Percentiles rank a stretch among this genome's conserved stretches.
Conservation (phyloP, 2,888 invertebrate species). For the Ormyrus pomaceus region DNA sequence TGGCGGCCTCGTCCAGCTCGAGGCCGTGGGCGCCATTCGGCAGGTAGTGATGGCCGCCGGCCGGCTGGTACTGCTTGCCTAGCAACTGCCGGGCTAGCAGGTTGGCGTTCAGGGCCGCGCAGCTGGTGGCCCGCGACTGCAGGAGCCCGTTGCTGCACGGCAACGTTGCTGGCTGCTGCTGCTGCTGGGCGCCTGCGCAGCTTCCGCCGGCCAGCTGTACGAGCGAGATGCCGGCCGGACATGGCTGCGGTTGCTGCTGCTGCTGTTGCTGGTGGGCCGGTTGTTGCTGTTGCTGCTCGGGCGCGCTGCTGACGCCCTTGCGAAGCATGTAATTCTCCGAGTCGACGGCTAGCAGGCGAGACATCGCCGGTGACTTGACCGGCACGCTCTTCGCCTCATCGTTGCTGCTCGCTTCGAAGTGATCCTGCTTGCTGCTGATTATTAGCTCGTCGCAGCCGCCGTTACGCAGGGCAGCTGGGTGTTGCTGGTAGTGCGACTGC, state of each 20-base stretch:
- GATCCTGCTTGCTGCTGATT: conserved; percentile 57
- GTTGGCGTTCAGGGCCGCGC: conserved; percentile 28
- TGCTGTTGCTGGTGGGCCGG: conserved; percentile 23
- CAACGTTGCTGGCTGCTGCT: background rate
- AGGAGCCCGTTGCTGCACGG: background rate
- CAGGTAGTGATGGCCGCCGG: conserved; percentile 20
- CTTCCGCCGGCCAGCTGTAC: conserved; percentile 31
- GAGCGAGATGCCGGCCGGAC: conserved; percentile 24
- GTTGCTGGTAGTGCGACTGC: conserved; percentile 13
- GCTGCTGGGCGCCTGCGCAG: background rate
- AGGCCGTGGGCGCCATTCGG: conserved; percentile 5
- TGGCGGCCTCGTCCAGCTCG: background rate
- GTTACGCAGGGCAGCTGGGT: background rate
- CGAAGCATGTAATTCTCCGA: conserved; percentile 74
- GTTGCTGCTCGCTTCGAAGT: conserved; percentile 38
- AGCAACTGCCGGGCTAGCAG: too few relatives aligned
- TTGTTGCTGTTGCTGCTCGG: conserved; percentile 31
- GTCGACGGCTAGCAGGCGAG: conserved; percentile 70
- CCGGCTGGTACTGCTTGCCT: background rate
- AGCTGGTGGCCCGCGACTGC: background rate
- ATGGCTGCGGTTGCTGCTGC: background rate
- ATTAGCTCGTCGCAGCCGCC: conserved; percentile 1
- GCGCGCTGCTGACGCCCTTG: conserved; percentile 62
- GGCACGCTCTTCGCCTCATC: conserved; percentile 65
- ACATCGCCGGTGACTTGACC: conserved; percentile 69